Conservation (phyloP, 2,888 invertebrate genomes). For the Oasisia sp. region DNA sequence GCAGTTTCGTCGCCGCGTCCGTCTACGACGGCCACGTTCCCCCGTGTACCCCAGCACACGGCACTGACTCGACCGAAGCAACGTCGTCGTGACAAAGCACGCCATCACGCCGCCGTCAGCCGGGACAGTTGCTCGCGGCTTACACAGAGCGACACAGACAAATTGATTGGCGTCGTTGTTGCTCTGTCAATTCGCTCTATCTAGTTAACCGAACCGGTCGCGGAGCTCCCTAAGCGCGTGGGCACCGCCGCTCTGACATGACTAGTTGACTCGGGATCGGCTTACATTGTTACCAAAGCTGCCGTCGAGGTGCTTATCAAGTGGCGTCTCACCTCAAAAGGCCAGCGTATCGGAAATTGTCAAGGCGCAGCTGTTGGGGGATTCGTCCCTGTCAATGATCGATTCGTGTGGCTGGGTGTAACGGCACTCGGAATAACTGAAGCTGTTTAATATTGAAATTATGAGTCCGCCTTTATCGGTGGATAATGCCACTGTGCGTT, state of each 20-base stretch:
- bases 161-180: neutral
- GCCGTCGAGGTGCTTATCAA: neutral
- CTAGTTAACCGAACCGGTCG: neutral
- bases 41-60: no score
- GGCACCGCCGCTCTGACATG: neutral
- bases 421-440: neutral
- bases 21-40: no score
- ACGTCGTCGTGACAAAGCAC: neutral
- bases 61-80: neutral
- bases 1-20: no score
- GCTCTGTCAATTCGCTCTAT: constrained; percentile 5
- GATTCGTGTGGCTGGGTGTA: neutral
- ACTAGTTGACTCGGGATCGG: neutral
- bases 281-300: neutral
- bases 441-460: neutral
- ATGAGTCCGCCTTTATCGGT: neutral
- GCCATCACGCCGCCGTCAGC: neutral
- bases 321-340: neutral
- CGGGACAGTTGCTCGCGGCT: neutral
- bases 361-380: neutral
- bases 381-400: neutral
- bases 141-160: neutral
- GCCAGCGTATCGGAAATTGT: neutral
- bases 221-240: neutral
- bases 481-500: neutral